Evolutionary conservation across 1,140 invertebrate species (phyloP).

Genomic region (Heliconius melpomene): DNA sequence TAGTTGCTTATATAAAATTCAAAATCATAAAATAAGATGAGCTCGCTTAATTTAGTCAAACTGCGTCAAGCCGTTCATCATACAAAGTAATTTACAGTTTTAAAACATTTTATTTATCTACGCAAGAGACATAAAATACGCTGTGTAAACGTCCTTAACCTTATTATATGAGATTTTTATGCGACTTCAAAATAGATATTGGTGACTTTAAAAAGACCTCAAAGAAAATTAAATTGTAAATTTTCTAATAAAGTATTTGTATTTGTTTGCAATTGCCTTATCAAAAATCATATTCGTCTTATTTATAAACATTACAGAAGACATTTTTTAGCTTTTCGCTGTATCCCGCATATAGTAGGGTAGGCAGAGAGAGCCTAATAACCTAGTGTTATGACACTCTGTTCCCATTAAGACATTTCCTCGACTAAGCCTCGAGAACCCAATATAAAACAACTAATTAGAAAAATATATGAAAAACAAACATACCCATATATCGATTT

Average conservation of each 20-base stretch:
- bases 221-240: too few species aligned
- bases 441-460: too few species aligned
- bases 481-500: constrained; percentile 97
- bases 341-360: too few species aligned
- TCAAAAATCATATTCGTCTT: too few species aligned
- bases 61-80: constrained; percentile 48
- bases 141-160: constrained; percentile 32
- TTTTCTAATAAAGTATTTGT: too few species aligned
- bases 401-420: too few species aligned
- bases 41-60: constrained; percentile 42
- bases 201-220: not conserved
- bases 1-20: not conserved
- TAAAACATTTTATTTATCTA: constrained; percentile 36
- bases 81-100: constrained; percentile 35
- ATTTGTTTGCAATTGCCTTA: too few species aligned
- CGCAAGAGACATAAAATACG: constrained; percentile 22
- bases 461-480: constrained; percentile 17
- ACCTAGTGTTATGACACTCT: too few species aligned
- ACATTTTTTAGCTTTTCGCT: too few species aligned
- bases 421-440: too few species aligned
- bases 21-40: constrained; percentile 44
- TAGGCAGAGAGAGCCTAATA: too few species aligned
- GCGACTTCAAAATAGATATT: not conserved
- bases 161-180: constrained; percentile 33
- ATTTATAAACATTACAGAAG: too few species aligned